Base-by-base conservation (phyloP, 2,113 vertebrate species). In the Nerophis ophidion region DNA sequence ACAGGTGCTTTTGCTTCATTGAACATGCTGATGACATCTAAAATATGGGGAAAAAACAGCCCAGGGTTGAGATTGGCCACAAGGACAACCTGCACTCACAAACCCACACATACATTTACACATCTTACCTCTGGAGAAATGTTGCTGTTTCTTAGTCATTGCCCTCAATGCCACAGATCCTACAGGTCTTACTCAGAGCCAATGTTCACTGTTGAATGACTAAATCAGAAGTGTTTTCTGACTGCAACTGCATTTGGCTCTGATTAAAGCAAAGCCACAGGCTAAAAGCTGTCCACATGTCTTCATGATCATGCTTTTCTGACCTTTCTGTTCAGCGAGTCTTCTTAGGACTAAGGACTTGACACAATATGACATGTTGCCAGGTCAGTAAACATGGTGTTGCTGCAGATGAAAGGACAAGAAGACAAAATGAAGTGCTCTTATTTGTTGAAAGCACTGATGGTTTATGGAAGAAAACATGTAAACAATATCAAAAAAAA, bases 231-330 rank as follows among this genome's bases (percentile, higher is more conserved):
- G 84, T 83, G 84, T 89, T 88, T 84, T 87, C 75, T 86, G 81
- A 87, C 83, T 88, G 60, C 78, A 66, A 84, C 78, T 85, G 77
- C 76, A 70, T 84, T 81, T 83, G 77, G 75, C 57, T 85, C 85
- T 87, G 82, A 87, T 89, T 90, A 87, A 89, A 90, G 88, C 77
- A 69, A 83, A 77, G 90, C 89, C 83, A 75, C 61, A 9, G 89
- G 89, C 85, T 86, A 87, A 84, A 87, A 86, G 71, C 87, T 90
- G 89, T 91, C 89, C 78, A 90, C 84, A 83, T 87, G 69, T 77
- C 74, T 90, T 88, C 78, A 77, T 82, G 74, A 87, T 75, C 74
- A 76, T 79, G 75, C 73, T 85, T 86, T 83, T 85, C 81, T 89
- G 88, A 89, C 87, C 87, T 90, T 91, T 91, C 85, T 85, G 79